A percentile compares a stretch with the other conserved stretches of the same genome.
Evolutionary conservation across 2,113 vertebrate species (phyloP).

Genomic region (Callocephalon fimbriatum): DNA sequence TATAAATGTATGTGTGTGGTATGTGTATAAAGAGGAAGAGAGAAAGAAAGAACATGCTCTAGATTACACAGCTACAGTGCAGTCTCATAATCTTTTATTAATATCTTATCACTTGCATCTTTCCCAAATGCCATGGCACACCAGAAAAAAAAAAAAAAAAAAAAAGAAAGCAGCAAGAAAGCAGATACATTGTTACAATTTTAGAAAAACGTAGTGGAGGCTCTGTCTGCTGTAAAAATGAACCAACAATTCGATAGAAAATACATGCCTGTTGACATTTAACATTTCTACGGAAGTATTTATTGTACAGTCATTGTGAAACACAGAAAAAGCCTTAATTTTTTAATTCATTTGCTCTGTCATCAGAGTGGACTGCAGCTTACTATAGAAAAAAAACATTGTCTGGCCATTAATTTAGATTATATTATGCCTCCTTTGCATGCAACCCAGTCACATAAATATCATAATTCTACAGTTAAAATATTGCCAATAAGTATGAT

Average conservation of each 20-base stretch:
- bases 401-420: background rate
- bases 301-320: background rate
- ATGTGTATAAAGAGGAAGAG: background rate
- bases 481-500: background rate
- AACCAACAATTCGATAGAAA: conserved; percentile 18
- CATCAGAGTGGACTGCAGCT: background rate
- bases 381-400: background rate
- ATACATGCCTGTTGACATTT: background rate
- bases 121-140: background rate
- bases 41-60: background rate
- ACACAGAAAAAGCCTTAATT: background rate
- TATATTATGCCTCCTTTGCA: background rate
- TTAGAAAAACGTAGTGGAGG: background rate
- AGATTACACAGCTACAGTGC: background rate
- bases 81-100: conserved; percentile 43
- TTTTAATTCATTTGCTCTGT: background rate
- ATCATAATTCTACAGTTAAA: background rate
- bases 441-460: background rate
- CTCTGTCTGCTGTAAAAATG: background rate
- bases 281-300: conserved; percentile 20
- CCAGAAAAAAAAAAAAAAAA: background rate
- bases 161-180: background rate
- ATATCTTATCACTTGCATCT: background rate
- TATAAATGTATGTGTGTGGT: background rate
- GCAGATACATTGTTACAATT: background rate